Percentiles rank a stretch among this genome's conserved stretches.
Evolutionary conservation across 2,888 invertebrate genomes (phyloP).

Genomic region (Schizotus pectinicornis): DNA sequence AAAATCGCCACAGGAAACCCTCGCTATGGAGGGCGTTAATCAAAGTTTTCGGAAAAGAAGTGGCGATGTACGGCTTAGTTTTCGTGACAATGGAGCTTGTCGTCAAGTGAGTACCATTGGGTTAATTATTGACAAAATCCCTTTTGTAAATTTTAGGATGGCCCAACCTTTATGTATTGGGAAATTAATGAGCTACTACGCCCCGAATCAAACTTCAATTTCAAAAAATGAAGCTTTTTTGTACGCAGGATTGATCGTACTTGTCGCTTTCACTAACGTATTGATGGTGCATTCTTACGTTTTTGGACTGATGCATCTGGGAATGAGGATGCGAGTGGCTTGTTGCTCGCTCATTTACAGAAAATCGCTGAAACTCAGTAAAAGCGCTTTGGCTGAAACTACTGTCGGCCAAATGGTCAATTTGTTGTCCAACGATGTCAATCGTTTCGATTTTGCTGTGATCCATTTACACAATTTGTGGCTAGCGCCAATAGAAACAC

Average conservation of each 20-base stretch:
- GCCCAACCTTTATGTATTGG: conserved; percentile 41
- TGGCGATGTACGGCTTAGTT: conserved; percentile 41
- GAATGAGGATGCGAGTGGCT: conserved; percentile 83
- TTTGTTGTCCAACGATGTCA: conserved; percentile 81
- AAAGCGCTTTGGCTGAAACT: conserved; percentile 81
- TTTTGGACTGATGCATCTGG: conserved; percentile 80
- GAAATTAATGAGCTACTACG: conserved; percentile 66
- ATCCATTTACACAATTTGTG: conserved; percentile 81
- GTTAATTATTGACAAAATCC: too few relatives aligned
- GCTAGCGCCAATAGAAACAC: conserved; percentile 77
- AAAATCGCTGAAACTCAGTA: conserved; percentile 72
- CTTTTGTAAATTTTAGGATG: conserved; percentile 33
- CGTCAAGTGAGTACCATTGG: conserved; percentile 41
- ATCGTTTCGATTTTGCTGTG: conserved; percentile 80
- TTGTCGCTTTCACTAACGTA: conserved; percentile 74
- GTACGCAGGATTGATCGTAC: conserved; percentile 75
- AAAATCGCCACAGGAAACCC: conserved; percentile 39
- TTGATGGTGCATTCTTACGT: conserved; percentile 77
- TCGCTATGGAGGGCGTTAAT: conserved; percentile 47
- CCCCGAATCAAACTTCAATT: conserved; percentile 56
- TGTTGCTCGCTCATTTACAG: conserved; percentile 84
- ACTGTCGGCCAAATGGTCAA: conserved; percentile 65
- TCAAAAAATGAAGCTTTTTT: conserved; percentile 69
- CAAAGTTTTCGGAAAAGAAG: conserved; percentile 46
- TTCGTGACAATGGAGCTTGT: conserved; percentile 44